Evolutionary conservation across 1,140 invertebrate species (phyloP), one percentile per base, ranked within the genome.

Genomic region (Trichonephila inaurata): DNA sequence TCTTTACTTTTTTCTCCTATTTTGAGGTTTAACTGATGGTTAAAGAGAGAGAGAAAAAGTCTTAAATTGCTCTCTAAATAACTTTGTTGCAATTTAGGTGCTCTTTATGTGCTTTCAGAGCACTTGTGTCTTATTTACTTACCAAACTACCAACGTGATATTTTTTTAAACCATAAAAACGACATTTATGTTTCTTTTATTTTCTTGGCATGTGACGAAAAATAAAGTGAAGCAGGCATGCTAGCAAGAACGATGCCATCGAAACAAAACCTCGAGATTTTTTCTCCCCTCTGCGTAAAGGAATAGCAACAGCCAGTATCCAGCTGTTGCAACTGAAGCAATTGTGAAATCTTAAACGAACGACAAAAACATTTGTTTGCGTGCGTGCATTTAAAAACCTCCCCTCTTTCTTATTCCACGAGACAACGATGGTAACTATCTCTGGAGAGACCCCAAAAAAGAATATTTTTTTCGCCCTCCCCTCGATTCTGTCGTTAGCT

Each of bases 291-390:
- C 24, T 16, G 3, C 69, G n/a, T 66, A n/a, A 66, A 21, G 64
- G 64, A 72, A 72, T 4, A 12, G 69, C 28, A 72, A 72, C 69
- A 72, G 28, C 69, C 69, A 72, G 21, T 21, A 19, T 21, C 62
- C 62, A 64, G 69, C 69, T 72, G 69, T 72, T 72, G 28, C 69
- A 72, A 24, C 69, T 18, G 69, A 28, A 16, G 69, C 69, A 33
- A 72, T 72, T 72, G 69, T 33, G 69, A 72, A 28, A 72, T 72
- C 28, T n/a, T 16, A 24, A 72, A 33, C 14, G 69, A 72, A 72
- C 69, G 69, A 72, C 69, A 72, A 72, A 72, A 72, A 72, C 24
- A 72, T 72, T 72, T 72, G 69, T 72, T 72, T 72, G 69, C 69
- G 69, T 72, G 69, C 69, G 16, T 33, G 69, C 69, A 72, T 72